Conservation (phyloP, 1,140 invertebrate genomes). For the Magallana angulata region DNA sequence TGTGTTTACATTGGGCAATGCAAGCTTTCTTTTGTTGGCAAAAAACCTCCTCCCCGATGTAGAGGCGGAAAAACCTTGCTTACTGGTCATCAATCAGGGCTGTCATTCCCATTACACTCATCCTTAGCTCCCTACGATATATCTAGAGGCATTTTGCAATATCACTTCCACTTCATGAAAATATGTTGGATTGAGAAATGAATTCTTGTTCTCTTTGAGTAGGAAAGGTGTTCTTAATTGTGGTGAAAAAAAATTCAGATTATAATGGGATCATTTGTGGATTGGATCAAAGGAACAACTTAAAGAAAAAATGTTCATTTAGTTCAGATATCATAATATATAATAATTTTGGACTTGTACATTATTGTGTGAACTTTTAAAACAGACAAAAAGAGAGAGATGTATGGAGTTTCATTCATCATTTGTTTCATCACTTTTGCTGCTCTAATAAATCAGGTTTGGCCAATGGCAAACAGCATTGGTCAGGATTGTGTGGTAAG, state of each 20-base stretch:
- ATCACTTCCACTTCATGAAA: background rate
- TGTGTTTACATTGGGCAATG: slow-evolving; percentile 33
- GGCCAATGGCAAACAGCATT: background rate
- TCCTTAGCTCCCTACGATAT: background rate
- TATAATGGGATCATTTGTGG: no score
- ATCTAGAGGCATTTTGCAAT: background rate
- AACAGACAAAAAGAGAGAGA: background rate
- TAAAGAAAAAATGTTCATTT: no score
- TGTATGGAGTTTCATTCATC: background rate
- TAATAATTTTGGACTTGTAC: no score
- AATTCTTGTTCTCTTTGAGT: background rate
- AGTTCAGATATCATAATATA: no score
- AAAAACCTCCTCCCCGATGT: background rate
- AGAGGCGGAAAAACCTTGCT: background rate
- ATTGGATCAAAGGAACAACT: no score
- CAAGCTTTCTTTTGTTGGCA: slow-evolving; percentile 4
- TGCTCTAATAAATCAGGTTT: background rate
- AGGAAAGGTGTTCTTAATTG: no score
- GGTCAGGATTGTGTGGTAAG: slow-evolving; percentile 69
- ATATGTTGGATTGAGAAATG: background rate
- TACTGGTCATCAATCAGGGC: slow-evolving; percentile 12
- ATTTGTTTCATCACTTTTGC: background rate
- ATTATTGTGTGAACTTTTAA: no score
- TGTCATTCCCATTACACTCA: background rate
- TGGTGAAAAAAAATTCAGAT: no score